Percentiles rank a stretch among this genome's conserved stretches.
Evolutionary conservation across 2,888 invertebrate genomes (phyloP).

Genomic region (Erannis defoliaria): DNA sequence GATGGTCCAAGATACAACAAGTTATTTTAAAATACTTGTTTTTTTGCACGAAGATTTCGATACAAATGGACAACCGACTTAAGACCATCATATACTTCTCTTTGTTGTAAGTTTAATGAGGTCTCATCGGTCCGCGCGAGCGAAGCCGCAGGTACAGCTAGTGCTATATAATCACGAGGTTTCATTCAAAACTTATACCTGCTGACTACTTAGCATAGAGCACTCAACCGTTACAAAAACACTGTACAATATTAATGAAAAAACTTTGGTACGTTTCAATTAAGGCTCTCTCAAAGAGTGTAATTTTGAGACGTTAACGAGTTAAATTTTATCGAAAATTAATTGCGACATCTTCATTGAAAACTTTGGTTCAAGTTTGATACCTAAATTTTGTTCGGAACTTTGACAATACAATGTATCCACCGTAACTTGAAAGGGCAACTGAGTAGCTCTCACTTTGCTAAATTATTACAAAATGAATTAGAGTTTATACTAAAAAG

Average conservation of each 20-base stretch:
- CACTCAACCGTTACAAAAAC: conserved; percentile 47
- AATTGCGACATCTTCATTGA: conserved; percentile 85
- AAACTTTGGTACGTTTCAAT: conserved; percentile 82
- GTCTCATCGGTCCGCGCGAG: no score
- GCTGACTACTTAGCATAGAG: background rate
- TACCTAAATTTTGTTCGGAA: conserved; percentile 76
- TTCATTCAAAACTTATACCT: background rate
- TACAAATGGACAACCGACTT: no score
- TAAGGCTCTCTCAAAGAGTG: conserved; percentile 75
- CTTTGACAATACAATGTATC: conserved; percentile 75
- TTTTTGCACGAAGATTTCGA: no score
- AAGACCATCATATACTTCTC: no score
- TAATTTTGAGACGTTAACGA: conserved; percentile 83
- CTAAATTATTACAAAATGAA: conserved; percentile 30
- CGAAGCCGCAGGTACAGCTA: no score
- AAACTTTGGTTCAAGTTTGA: conserved; percentile 78
- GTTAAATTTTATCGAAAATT: conserved; percentile 85
- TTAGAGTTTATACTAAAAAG: conserved; percentile 9
- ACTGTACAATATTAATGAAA: conserved; percentile 73
- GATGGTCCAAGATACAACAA: no score
- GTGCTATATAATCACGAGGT: no score
- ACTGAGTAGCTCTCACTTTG: conserved; percentile 59
- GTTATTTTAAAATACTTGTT: no score
- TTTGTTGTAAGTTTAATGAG: no score
- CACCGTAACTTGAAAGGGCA: conserved; percentile 56